A percentile compares a stretch with the other conserved stretches of the same genome.
Conservation (phyloP, 2,888 invertebrate genomes). For the Exephanes ischioxanthus region DNA sequence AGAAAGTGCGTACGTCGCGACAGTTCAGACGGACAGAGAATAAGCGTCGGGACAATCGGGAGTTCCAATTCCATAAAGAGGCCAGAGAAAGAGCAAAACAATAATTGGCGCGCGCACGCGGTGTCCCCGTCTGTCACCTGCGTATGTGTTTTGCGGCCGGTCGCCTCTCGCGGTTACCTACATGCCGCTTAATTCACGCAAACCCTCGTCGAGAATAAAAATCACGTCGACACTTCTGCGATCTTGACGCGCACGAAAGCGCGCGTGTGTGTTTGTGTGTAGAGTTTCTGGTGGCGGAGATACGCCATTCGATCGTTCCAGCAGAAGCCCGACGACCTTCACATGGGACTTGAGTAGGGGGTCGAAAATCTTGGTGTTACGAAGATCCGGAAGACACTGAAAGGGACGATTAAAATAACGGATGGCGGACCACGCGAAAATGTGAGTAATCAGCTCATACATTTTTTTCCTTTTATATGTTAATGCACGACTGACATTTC, state of each 20-base stretch:
- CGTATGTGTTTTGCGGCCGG: conserved; percentile 2
- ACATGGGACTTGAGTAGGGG: conserved; percentile 14
- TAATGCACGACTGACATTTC: background rate
- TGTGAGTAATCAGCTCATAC: conserved; percentile 72
- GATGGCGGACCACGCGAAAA: conserved; percentile 79
- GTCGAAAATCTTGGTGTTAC: conserved; percentile 1
- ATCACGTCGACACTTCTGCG: background rate
- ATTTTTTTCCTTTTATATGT: background rate
- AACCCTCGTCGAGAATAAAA: background rate
- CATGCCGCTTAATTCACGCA: background rate
- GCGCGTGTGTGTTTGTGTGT: background rate
- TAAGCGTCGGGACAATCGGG: background rate
- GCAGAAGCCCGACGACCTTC: conserved; percentile 12
- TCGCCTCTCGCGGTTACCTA: conserved; percentile 2
- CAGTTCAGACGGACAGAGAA: background rate
- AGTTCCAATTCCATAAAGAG: background rate
- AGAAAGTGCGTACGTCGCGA: background rate
- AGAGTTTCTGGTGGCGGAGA: background rate
- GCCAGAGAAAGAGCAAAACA: background rate
- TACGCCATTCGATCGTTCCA: conserved; percentile 8
- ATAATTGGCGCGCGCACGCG: conserved; percentile 62
- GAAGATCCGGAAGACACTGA: conserved; percentile 7
- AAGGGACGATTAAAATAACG: conserved; percentile 47
- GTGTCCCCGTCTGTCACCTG: conserved; percentile 51
- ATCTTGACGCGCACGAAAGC: conserved; percentile 36